Evolutionary conservation across 1,140 invertebrate species (phyloP).

Genomic region (Apis florea): DNA sequence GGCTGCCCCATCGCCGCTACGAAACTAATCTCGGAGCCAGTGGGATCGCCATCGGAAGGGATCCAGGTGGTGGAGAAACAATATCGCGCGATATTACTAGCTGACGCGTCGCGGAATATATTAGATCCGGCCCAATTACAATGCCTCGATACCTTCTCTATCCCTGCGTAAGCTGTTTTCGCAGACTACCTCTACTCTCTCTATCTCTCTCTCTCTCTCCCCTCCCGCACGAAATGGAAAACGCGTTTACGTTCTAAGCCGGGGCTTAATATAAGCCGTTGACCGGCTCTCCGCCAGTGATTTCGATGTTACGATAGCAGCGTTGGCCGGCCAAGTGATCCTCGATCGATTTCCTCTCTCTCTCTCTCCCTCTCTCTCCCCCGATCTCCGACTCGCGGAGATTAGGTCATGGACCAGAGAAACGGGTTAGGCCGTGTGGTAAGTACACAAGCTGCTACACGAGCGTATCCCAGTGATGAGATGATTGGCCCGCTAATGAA

Average conservation of each 20-base stretch:
- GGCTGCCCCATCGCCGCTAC: not conserved
- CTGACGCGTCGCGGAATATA: conserved; percentile 48
- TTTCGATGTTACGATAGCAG: conserved; percentile 57
- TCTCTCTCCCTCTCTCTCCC: conserved; percentile 19
- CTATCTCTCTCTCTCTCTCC: not conserved
- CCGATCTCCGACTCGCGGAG: conserved; percentile 48
- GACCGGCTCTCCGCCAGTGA: conserved; percentile 48
- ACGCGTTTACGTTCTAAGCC: conserved; percentile 61
- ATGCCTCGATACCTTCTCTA: conserved; percentile 54
- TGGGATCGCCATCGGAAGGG: conserved; percentile 12
- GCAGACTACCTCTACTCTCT: not conserved
- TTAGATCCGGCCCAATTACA: conserved; percentile 54
- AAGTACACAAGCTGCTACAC: conserved; percentile 56
- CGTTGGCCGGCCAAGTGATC: conserved; percentile 29
- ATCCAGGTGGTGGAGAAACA: conserved; percentile 36
- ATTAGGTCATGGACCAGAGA: conserved; percentile 74
- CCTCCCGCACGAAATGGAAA: conserved; percentile 48
- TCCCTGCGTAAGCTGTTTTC: conserved; percentile 54
- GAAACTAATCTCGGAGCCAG: conserved; percentile 13
- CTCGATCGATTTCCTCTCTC: conserved; percentile 54
- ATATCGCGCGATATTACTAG: conserved; percentile 45
- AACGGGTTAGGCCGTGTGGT: conserved; percentile 63
- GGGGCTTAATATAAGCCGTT: conserved; percentile 54
- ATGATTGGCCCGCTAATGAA: conserved; percentile 77
- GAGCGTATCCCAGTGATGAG: conserved; percentile 69